These are phyloP conservation scores for Folsomia manolachei DNA, from an alignment of 2,888 invertebrate species.

Conservation along the genomic window DNA sequence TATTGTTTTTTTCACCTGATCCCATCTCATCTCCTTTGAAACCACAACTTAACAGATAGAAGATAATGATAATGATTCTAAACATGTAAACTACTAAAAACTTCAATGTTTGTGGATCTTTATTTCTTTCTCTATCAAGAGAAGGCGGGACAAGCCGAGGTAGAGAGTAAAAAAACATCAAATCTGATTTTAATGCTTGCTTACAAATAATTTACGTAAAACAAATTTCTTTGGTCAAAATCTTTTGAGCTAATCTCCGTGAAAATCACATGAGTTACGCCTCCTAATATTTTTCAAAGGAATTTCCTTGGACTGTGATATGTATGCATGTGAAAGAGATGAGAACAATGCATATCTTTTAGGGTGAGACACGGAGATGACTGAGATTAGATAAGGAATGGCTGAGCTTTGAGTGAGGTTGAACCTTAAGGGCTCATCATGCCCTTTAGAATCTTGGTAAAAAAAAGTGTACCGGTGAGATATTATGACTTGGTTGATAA, in stretches of 20 bases:
- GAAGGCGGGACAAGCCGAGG: neutral
- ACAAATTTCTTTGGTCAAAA: slow-evolving; percentile 1
- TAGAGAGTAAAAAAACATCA: neutral
- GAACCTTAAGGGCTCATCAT: slow-evolving; percentile 12
- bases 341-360: neutral
- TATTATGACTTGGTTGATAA: neutral
- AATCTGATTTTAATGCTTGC: slow-evolving; percentile 6
- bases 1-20: slow-evolving; percentile 15
- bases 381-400: slow-evolving; percentile 13
- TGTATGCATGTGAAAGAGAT: neutral
- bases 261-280: slow-evolving; percentile 20
- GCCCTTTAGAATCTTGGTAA: neutral
- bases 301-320: slow-evolving; percentile 2
- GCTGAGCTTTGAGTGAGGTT: neutral
- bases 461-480: neutral
- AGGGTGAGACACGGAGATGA: neutral
- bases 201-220: slow-evolving; percentile 1
- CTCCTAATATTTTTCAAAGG: slow-evolving; percentile 14
- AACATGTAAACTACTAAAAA: neutral
- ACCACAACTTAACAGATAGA: neutral
- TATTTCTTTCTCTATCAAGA: neutral
- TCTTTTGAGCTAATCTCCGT: slow-evolving; percentile 19
- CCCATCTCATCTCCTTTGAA: neutral
- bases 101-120: neutral
- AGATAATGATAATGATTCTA: slow-evolving; percentile 20